Evolutionary conservation across 2,113 vertebrate genomes (phyloP).

Genomic region (Neomonachus schauinslandi): DNA sequence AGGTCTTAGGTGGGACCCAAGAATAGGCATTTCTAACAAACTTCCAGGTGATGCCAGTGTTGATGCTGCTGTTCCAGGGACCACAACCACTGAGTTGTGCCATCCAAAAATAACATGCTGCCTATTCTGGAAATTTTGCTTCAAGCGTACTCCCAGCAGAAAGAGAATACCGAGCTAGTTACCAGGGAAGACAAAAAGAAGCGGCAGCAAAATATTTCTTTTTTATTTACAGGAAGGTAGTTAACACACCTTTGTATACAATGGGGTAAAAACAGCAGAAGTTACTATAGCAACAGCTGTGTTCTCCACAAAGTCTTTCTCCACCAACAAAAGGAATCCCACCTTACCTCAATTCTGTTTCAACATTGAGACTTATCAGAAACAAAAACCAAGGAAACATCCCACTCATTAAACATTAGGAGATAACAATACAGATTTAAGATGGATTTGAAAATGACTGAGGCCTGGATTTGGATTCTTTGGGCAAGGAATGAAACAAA

Average conservation of each 20-base stretch:
- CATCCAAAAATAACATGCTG: neutral
- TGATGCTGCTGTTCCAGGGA: neutral
- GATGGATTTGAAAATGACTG: conserved; percentile 43
- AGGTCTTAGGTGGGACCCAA: neutral
- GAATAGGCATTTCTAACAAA: neutral
- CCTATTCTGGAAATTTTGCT: neutral
- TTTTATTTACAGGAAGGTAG: neutral
- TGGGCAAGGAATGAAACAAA: conserved; percentile 9
- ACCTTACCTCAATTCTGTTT: neutral
- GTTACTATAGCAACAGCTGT: conserved; percentile 78
- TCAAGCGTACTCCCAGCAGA: neutral
- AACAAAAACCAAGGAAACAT: neutral
- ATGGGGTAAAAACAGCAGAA: conserved; percentile 31
- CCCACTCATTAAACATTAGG: neutral
- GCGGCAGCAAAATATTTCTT: neutral
- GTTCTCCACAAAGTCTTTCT: neutral
- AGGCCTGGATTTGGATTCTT: neutral
- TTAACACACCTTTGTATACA: conserved; percentile 46
- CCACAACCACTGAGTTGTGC: neutral
- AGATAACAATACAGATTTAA: conserved; percentile 2
- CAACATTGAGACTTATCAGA: neutral
- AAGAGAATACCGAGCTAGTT: neutral
- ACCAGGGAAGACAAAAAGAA: neutral
- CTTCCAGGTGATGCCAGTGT: neutral
- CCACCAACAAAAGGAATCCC: conserved; percentile 45